These are phyloP conservation scores for Tanypteryx hageni DNA, from an alignment of 2,888 invertebrate species.

Conservation along the genomic window DNA sequence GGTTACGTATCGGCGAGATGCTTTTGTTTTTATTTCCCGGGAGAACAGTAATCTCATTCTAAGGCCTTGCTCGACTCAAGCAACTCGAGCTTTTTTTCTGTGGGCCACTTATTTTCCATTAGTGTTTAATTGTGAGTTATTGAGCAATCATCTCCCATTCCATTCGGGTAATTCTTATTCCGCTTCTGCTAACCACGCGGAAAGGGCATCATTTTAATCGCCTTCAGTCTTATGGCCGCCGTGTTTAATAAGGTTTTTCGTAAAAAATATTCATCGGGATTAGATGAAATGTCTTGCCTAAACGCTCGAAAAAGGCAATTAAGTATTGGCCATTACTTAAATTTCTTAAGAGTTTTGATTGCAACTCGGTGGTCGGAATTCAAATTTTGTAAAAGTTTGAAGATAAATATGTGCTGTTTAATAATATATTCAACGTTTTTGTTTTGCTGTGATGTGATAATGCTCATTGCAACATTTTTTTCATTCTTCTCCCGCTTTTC, in stretches of 20 bases:
- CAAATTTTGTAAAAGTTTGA: too few relatives aligned
- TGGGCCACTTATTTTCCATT: conserved; percentile 49
- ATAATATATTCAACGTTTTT: too few relatives aligned
- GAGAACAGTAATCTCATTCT: not conserved
- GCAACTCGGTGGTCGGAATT: too few relatives aligned
- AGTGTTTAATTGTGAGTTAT: conserved; percentile 45
- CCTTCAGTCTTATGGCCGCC: not conserved
- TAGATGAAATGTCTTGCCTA: not conserved
- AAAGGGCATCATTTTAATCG: not conserved
- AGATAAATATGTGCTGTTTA: too few relatives aligned
- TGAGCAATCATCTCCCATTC: conserved; percentile 43
- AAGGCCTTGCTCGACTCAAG: conserved; percentile 31
- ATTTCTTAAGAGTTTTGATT: too few relatives aligned
- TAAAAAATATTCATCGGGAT: not conserved
- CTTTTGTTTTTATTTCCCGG: conserved; percentile 33
- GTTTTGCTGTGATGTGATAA: too few relatives aligned
- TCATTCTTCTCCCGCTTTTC: too few relatives aligned
- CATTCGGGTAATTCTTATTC: conserved; percentile 54
- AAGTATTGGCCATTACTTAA: too few relatives aligned
- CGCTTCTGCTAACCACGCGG: not conserved
- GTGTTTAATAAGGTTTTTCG: not conserved
- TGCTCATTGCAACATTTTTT: too few relatives aligned
- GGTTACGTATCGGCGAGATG: conserved; percentile 20
- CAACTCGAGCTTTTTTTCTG: conserved; percentile 30
- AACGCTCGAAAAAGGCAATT: too few relatives aligned